These are phyloP conservation scores for Brachyhypopomus occidentalis DNA, from an alignment of 2,113 vertebrate genomes.

Conservation along the genomic window DNA sequence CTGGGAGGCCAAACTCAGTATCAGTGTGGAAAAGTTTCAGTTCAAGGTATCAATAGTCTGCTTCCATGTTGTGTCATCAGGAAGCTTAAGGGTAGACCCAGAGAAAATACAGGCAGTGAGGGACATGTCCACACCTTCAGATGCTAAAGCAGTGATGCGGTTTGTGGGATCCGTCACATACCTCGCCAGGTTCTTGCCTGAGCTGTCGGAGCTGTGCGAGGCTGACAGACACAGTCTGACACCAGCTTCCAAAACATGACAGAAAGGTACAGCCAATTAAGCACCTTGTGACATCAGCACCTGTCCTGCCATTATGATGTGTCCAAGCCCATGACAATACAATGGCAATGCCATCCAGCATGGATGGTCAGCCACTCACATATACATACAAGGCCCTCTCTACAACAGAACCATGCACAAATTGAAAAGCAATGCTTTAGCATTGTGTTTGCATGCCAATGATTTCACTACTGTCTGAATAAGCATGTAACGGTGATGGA, in stretches of 20 bases:
- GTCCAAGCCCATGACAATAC: not conserved
- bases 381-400: slow-evolving; percentile 31
- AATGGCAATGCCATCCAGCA: not conserved
- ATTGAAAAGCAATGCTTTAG: slow-evolving; percentile 45
- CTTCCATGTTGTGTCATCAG: slow-evolving; percentile 2
- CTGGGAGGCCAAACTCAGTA: slow-evolving; percentile 18
- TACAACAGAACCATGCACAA: slow-evolving; percentile 16
- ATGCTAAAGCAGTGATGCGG: not conserved
- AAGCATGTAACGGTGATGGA: slow-evolving; percentile 26
- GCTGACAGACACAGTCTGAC: slow-evolving; percentile 32
- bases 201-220: slow-evolving; percentile 47
- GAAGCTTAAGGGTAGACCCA: slow-evolving; percentile 24
- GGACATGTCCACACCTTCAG: too few relatives aligned
- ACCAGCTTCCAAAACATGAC: slow-evolving; percentile 47
- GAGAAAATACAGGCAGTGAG: slow-evolving; percentile 22
- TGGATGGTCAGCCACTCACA: slow-evolving; percentile 11
- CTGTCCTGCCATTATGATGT: not conserved
- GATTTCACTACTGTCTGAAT: slow-evolving; percentile 28
- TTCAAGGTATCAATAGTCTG: not conserved
- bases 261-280: slow-evolving; percentile 40
- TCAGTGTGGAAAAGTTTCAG: not conserved
- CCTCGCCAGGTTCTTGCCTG: slow-evolving; percentile 44
- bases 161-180: slow-evolving; percentile 52
- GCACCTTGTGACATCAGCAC: too few relatives aligned
- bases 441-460: slow-evolving; percentile 46